A percentile compares a stretch with the other conserved stretches of the same genome.
Evolutionary conservation across 2,113 vertebrate species (phyloP).

Genomic region (Scolopax mira): DNA sequence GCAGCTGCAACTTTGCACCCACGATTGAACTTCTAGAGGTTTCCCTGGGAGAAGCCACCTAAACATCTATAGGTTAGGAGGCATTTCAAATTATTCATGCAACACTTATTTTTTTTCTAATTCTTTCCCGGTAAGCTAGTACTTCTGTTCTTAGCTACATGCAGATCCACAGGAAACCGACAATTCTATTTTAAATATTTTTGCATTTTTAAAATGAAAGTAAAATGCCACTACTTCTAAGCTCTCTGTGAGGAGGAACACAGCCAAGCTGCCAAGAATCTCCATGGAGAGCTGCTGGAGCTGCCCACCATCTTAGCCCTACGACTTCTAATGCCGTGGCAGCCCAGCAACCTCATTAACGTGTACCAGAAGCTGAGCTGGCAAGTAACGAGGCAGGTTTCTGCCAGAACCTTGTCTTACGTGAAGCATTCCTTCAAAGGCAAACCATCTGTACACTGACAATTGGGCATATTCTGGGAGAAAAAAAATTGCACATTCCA

Average conservation of each 20-base stretch:
- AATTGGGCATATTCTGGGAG: neutral
- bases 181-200: neutral
- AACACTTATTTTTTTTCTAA: neutral
- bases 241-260: neutral
- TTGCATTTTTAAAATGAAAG: neutral
- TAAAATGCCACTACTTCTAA: neutral
- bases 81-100: neutral
- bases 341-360: neutral
- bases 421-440: neutral
- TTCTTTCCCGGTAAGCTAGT: neutral
- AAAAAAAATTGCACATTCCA: neutral
- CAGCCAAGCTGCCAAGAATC: neutral
- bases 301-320: neutral
- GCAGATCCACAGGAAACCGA: neutral
- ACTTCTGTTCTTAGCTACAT: neutral
- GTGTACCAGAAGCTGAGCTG: neutral
- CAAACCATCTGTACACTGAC: neutral
- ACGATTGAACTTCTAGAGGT: neutral
- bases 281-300: slow-evolving; percentile 30
- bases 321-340: neutral
- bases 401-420: slow-evolving; percentile 9
- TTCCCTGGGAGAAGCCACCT: neutral
- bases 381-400: neutral
- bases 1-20: neutral
- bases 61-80: neutral